Base-by-base conservation (phyloP, 2,797 vertebrate species). In the Aselliscus stoliczkanus region DNA sequence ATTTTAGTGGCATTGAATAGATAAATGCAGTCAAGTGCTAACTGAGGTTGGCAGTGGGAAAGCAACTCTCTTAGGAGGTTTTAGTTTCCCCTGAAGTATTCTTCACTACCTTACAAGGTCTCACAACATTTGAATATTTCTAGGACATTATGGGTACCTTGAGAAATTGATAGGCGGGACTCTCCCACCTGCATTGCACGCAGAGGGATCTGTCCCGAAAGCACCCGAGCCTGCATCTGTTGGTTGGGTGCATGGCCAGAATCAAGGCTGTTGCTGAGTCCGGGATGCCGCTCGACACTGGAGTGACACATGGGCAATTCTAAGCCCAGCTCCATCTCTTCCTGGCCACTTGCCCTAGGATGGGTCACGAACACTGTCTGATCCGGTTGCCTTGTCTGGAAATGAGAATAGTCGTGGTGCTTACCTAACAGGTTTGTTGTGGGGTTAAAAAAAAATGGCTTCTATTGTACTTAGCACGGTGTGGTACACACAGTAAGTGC, bases 111-210 rank as follows among this genome's bases (percentile, higher is more conserved):
- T 90, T 75, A 27, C 27, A 93, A 86, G 37, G 3, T 73, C 87
- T 93, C 54, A 18, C 7, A 34, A 72, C 69, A 76, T 93, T 90
- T 91, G 73, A 80, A 15, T 84, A 64, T 90, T 88, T 94, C 54
- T 82, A 44, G 37, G 56, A 42, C 27, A 82, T 73, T 90, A 91
- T 82, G 29, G 42, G 42, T 52, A 39, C 52, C 56, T 94, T 95
- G 50, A 92, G 72, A 88, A 80, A 50, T 64, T 31, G 52, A 50
- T 64, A 50, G n/a, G 10, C 10, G 50, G 34, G 70, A 70, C 13
- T 56, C 25, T 84, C 47, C 60, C 70, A 12, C 42, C 27, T 65
- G 7, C 18, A 10, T 52, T 13, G 67, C 5, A 17, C 6, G 8
- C 29, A 21, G 56, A 93, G 37, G 27, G 13, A 18, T 69, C 37